These are phyloP conservation scores for Bombylius discolor DNA, from an alignment of 2,888 invertebrate genomes.

Conservation along the genomic window DNA sequence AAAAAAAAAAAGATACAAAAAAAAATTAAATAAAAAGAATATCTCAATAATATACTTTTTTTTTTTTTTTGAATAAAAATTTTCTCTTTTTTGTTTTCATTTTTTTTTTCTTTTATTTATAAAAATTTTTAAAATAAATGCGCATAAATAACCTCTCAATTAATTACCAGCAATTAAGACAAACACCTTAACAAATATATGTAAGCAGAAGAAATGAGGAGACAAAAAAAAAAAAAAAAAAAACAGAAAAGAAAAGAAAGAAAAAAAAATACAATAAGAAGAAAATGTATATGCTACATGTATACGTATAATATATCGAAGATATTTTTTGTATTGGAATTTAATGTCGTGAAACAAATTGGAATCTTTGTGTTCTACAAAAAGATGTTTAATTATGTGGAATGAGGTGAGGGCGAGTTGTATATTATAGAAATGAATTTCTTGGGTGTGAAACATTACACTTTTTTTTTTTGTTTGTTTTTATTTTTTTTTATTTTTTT, in stretches of 20 bases:
- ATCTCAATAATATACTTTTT: neutral
- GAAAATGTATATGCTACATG: too few relatives aligned
- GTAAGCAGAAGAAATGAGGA: too few relatives aligned
- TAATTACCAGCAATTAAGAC: constrained; percentile 8
- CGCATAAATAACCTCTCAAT: constrained; percentile 8
- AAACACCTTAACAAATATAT: constrained; percentile 1
- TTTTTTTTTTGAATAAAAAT: neutral
- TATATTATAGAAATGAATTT: too few relatives aligned
- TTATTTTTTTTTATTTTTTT: too few relatives aligned
- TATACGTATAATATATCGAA: too few relatives aligned
- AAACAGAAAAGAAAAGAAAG: neutral
- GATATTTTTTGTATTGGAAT: neutral
- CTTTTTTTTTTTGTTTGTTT: too few relatives aligned
- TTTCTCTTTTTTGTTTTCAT: neutral
- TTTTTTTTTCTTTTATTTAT: neutral
- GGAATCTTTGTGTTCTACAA: neutral
- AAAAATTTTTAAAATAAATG: constrained; percentile 3
- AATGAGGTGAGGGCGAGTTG: too few relatives aligned
- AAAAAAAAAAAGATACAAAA: too few relatives aligned
- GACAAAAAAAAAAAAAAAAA: neutral
- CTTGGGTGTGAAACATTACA: too few relatives aligned
- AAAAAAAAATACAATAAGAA: too few relatives aligned
- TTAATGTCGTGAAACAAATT: neutral
- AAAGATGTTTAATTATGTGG: too few relatives aligned
- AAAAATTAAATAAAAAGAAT: too few relatives aligned